Percentiles rank a stretch among this genome's conserved stretches.
Conservation (phyloP, 2,797 vertebrate genomes). For the Cottoperca gobio region DNA sequence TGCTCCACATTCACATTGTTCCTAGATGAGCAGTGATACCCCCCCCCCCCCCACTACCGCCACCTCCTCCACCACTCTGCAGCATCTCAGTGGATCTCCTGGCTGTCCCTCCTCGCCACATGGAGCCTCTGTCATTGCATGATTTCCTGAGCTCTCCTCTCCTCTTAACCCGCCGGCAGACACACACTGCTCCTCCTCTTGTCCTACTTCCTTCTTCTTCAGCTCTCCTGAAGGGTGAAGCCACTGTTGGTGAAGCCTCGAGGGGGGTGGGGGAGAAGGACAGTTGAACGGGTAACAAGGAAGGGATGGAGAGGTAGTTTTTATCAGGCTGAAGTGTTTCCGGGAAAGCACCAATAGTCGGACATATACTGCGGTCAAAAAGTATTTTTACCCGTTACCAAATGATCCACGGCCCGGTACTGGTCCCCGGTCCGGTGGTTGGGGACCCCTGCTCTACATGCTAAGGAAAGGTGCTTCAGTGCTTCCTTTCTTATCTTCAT, state of each 20-base stretch:
- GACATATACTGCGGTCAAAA: neutral
- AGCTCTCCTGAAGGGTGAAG: constrained; percentile 70
- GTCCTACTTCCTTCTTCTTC: constrained; percentile 76
- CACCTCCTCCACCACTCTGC: constrained; percentile 31
- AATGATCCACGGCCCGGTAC: too few species aligned
- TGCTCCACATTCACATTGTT: constrained; percentile 50
- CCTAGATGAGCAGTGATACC: constrained; percentile 46
- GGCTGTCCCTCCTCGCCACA: constrained; percentile 34
- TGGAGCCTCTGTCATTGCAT: constrained; percentile 23
- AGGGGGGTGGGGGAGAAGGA: neutral
- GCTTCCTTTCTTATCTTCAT: too few species aligned
- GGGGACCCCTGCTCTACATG: too few species aligned
- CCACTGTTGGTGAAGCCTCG: constrained; percentile 18
- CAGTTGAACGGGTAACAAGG: neutral
- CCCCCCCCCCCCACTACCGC: neutral
- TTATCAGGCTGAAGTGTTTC: constrained; percentile 16
- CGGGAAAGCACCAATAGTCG: constrained; percentile 14
- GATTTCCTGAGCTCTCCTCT: constrained; percentile 9
- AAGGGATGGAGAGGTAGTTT: constrained; percentile 22
- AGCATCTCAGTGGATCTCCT: constrained; percentile 43
- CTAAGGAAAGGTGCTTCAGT: too few species aligned
- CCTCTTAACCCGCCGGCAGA: constrained; percentile 35
- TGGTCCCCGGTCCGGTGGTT: too few species aligned
- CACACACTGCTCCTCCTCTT: constrained; percentile 62
- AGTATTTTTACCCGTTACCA: too few species aligned